Base-by-base conservation (phyloP, 2,888 invertebrate species). In the Acronicta aceris region DNA sequence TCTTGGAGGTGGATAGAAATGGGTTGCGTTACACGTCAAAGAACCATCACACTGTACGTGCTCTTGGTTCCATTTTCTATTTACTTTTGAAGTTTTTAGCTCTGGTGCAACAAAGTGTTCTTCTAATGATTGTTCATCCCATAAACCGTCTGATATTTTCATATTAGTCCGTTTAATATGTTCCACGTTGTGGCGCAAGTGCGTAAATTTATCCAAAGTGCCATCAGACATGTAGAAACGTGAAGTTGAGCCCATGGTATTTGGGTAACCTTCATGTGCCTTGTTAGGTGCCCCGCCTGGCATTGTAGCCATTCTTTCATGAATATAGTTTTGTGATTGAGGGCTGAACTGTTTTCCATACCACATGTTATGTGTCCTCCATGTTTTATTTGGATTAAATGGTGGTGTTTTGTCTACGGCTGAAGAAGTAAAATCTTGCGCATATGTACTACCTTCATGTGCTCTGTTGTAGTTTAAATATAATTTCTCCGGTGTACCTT, bases 31-130 rank as follows among this genome's bases (percentile, higher is more conserved):
- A 12, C 10, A 72, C 0, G 72, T 59, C 13, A 75, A 59, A 1
- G 69, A 63, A 30, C 64, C 63, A 13, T 59, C 61, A 10, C 72
- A 65, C 12, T 76, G 50, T 17, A 78, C 33, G 4, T 72, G 54
- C 17, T 59, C 52, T 33, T 52, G 30, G 4, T 46, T 45, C 49
- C 59, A 51, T 5, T 63, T 1, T 21, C 43, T 17, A 40, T 2
- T 17, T 5, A 10, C 5, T 12, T 49, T 56, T 40, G 13, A 12
- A 17, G 21, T n/a, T 16, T 38, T 30, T 0, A 2, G n/a, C 0
- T 30, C n/a, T 33, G 10, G 4, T n/a, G 10, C 10, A 1, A 30
- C 30, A 10, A 13, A 38, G 38, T 7, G 38, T n/a, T 38, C n/a
- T 7, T 38, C 38, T 13, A 38, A n/a, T 9, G 41, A 3, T 9